Evolutionary conservation across 1,140 invertebrate species (phyloP).

Genomic region (Euura lappo): DNA sequence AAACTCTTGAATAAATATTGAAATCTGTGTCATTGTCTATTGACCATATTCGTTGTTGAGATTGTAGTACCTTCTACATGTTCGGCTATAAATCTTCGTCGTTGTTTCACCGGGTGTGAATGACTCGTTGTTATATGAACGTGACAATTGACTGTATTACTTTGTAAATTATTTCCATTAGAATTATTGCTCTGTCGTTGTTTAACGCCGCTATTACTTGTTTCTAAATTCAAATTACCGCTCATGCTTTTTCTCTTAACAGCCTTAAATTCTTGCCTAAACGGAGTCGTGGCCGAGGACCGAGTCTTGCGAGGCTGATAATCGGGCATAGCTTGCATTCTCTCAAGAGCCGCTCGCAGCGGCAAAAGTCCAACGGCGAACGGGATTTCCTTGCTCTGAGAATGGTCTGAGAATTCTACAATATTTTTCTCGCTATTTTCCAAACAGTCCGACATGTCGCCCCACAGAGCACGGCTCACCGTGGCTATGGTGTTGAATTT

Average conservation of each 20-base stretch:
- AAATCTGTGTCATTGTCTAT: neutral
- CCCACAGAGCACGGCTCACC: slow-evolving; percentile 54
- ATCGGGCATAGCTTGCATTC: slow-evolving; percentile 59
- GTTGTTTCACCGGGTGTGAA: slow-evolving; percentile 29
- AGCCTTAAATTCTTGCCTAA: slow-evolving; percentile 36
- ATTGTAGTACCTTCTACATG: neutral
- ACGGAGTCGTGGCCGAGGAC: slow-evolving; percentile 48
- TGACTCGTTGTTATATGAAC: slow-evolving; percentile 52
- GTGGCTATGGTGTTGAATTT: slow-evolving; percentile 40
- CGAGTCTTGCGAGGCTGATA: slow-evolving; percentile 60
- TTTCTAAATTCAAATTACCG: slow-evolving; percentile 29
- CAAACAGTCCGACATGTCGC: slow-evolving; percentile 54
- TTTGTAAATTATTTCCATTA: slow-evolving; percentile 30
- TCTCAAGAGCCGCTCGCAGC: slow-evolving; percentile 56
- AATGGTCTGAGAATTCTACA: slow-evolving; percentile 42
- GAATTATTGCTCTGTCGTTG: slow-evolving; percentile 20
- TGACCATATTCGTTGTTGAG: neutral
- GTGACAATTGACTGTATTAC: slow-evolving; percentile 50
- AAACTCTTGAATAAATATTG: neutral
- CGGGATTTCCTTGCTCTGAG: slow-evolving; percentile 55
- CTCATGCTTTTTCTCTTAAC: slow-evolving; percentile 40
- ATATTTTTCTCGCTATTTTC: slow-evolving; percentile 37
- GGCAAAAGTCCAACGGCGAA: slow-evolving; percentile 60
- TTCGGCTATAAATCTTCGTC: neutral
- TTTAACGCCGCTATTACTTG: slow-evolving; percentile 4